Evolutionary conservation across 2,797 vertebrate genomes (phyloP).

Genomic region (Melanotaenia trifasciata): DNA sequence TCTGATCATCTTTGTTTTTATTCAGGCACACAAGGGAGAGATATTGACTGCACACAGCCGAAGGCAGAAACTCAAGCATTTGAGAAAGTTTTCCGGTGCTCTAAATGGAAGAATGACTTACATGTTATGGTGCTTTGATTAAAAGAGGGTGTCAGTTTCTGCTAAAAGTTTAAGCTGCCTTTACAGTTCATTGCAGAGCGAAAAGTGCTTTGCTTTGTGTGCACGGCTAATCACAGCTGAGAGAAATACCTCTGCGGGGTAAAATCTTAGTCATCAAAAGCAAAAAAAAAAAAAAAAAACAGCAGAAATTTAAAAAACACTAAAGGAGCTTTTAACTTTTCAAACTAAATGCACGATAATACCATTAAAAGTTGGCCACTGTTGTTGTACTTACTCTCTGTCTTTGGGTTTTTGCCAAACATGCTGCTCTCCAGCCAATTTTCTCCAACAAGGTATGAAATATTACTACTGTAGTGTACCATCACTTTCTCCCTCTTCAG

Average conservation of each 20-base stretch:
- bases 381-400: slow-evolving; percentile 31
- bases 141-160: slow-evolving; percentile 10
- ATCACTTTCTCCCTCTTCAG: slow-evolving; percentile 53
- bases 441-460: slow-evolving; percentile 53
- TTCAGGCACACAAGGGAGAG: slow-evolving; percentile 40
- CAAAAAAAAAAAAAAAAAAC: slow-evolving; percentile 8
- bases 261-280: slow-evolving; percentile 51
- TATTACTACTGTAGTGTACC: slow-evolving; percentile 41
- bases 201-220: slow-evolving; percentile 26
- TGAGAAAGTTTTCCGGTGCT: slow-evolving; percentile 20
- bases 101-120: slow-evolving; percentile 7
- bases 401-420: slow-evolving; percentile 51
- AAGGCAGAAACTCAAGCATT: slow-evolving; percentile 20
- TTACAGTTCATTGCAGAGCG: slow-evolving; percentile 9
- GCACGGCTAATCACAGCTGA: slow-evolving; percentile 46
- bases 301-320: slow-evolving; percentile 37
- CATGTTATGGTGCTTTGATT: slow-evolving; percentile 31
- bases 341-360: slow-evolving; percentile 49
- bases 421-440: slow-evolving; percentile 45
- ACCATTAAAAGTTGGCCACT: slow-evolving; percentile 51
- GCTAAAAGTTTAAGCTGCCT: slow-evolving; percentile 38
- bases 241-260: slow-evolving; percentile 38
- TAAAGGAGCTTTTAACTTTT: slow-evolving; percentile 52
- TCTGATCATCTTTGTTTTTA: slow-evolving; percentile 65
- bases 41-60: slow-evolving; percentile 48